Percentiles rank a stretch among this genome's conserved stretches.
Conservation (phyloP, 2,797 vertebrate genomes). For the Hylomyscus alleni region DNA sequence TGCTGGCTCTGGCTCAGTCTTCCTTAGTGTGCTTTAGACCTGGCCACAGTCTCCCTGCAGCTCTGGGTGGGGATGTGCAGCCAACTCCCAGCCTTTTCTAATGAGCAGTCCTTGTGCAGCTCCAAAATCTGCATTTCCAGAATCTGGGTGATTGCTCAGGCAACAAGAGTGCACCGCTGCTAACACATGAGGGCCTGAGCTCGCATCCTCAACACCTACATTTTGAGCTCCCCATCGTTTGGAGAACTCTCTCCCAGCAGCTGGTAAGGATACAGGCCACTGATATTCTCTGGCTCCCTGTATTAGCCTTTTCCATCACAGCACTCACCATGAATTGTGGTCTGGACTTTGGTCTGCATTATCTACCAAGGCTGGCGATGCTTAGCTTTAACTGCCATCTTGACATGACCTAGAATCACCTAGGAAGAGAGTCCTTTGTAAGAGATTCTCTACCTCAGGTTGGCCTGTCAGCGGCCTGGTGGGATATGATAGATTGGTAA, state of each 20-base stretch:
- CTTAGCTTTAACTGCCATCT: neutral
- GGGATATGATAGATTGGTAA: neutral
- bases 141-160: neutral
- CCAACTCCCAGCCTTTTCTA: neutral
- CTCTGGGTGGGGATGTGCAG: neutral
- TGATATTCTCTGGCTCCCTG: neutral
- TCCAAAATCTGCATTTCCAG: neutral
- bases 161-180: neutral
- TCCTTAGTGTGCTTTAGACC: neutral
- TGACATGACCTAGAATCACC: neutral
- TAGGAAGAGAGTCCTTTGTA: neutral
- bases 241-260: neutral
- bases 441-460: neutral
- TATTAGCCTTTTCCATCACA: neutral
- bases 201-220: neutral
- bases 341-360: neutral
- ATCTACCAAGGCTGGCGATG: neutral
- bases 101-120: neutral
- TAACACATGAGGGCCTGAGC: neutral
- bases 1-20: neutral
- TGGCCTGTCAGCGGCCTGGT: neutral
- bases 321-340: neutral
- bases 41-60: neutral
- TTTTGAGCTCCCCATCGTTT: neutral
- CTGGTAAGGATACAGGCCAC: neutral